Evolutionary conservation across 2,888 invertebrate genomes (phyloP), one percentile per base, ranked within the genome.

Genomic region (Caprella mutica): DNA sequence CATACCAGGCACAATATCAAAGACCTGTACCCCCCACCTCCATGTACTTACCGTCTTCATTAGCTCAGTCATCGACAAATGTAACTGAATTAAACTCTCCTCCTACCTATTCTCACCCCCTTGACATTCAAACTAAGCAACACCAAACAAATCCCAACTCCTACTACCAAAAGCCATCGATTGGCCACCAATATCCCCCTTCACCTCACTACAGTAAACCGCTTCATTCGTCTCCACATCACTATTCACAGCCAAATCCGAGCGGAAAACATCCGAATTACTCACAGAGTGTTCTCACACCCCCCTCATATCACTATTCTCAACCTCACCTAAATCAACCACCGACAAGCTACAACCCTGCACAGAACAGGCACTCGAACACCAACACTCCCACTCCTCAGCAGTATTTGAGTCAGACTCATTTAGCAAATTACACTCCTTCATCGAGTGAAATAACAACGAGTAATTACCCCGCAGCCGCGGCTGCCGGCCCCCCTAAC

Each of bases 1-100:
- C n/a, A n/a, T n/a, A 64, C 42, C 56, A 56, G 21, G 33, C 52
- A 23, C 56, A 55, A 33, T 44, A 58, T 51, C 52, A 55, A 44
- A 17, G 30, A n/a, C n/a, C n/a, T n/a, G n/a, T n/a, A n/a, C n/a
- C n/a, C n/a, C n/a, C n/a, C n/a, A n/a, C n/a, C n/a, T n/a, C n/a
- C n/a, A n/a, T n/a, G n/a, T n/a, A n/a, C n/a, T n/a, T n/a, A n/a
- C n/a, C n/a, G n/a, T n/a, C n/a, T n/a, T n/a, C n/a, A n/a, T n/a
- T n/a, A n/a, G n/a, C n/a, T n/a, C n/a, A n/a, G n/a, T n/a, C n/a
- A n/a, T n/a, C n/a, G n/a, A n/a, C n/a, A n/a, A n/a, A n/a, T n/a
- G n/a, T n/a, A n/a, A n/a, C n/a, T n/a, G 29, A 48, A 30, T 48
- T 48, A 14, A 27, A 48, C 24, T 48, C 48, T 5, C 48, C 48